Base-by-base conservation (phyloP, 2,888 invertebrate species). In the Sphaerophoria taeniata region DNA sequence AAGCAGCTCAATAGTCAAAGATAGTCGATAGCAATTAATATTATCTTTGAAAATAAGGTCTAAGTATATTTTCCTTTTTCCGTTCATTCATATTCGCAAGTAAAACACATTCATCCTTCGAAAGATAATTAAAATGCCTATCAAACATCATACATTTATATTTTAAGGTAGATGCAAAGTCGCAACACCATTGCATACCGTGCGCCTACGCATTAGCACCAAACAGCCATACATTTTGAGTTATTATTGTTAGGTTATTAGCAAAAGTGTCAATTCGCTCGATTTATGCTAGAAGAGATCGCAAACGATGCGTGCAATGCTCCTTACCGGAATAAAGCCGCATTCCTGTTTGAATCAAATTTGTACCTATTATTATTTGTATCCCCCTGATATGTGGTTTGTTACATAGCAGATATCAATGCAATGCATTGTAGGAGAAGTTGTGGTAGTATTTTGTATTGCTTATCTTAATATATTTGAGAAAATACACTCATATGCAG, bases 191-290 rank as follows among this genome's bases (percentile, higher is more conserved):
- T 60, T 63, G 73, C 69, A 31, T 58, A 75, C 24, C 24, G 24
- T 2, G 2, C 24, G 24, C 24, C 39, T 47, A 31, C n/a, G 11
- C 67, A 47, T 60, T 67, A 76, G 76, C 72, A 81, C 76, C 67
- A 71, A 80, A 60, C 84, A 84, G 74, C 84, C 81, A 85, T 73
- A 76, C 85, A 85, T 81, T 80, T 77, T 56, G 14, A 77, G 76
- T 76, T 85, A 73, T 85, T 81, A 81, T 85, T 85, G 85, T 88
- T 89, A 88, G 81, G 85, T 88, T 89, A 88, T 90, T 89, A 89
- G 88, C 88, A 89, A 88, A 90, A 90, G 2, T 90, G 90, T 90
- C 90, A 90, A 90, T 90, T 90, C 89, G 88, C 88, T 88, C 87
- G 78, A 79, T 82, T 83, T 70, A 77, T 78, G 74, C 77, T 77